A percentile compares a stretch with the other conserved stretches of the same genome.
These are phyloP conservation scores for Tetraodon nigroviridis DNA, from an alignment of 2,113 vertebrate species.

Conservation along the genomic window DNA sequence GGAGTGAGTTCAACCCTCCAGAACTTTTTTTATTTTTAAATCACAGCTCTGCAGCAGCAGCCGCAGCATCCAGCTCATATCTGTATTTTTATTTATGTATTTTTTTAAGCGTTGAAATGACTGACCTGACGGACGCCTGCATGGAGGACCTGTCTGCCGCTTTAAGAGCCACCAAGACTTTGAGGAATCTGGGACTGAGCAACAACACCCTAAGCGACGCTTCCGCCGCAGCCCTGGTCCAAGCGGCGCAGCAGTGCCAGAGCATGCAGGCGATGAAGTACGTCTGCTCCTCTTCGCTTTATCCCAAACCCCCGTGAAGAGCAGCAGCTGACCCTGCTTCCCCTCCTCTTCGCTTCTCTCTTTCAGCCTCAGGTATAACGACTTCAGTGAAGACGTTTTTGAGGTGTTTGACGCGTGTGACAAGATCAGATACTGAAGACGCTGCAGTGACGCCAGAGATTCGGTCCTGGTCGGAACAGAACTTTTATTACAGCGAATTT, in stretches of 20 bases:
- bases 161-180: constrained; percentile 43
- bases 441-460: neutral
- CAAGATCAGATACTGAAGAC: constrained; percentile 60
- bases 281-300: constrained; percentile 3
- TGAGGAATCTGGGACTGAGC: constrained; percentile 62
- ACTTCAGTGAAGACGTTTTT: constrained; percentile 66
- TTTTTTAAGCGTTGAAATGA: constrained; percentile 58
- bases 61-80: neutral
- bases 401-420: constrained; percentile 49
- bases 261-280: constrained; percentile 63
- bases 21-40: neutral
- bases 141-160: constrained; percentile 61
- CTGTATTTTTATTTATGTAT: neutral
- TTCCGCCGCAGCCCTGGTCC: constrained; percentile 57
- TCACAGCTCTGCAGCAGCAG: no score
- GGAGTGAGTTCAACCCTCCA: constrained; percentile 50
- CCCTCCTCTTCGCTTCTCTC: constrained; percentile 3
- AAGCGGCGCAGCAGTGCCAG: constrained; percentile 46
- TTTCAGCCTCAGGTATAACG: constrained; percentile 69
- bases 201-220: constrained; percentile 65
- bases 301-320: neutral
- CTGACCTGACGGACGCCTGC: constrained; percentile 57
- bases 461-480: neutral
- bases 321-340: neutral
- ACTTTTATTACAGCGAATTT: no score